phyloP scores from a whole-genome alignment of 2,797 vertebrate genomes.

The Oreochromis grahami region DNA sequence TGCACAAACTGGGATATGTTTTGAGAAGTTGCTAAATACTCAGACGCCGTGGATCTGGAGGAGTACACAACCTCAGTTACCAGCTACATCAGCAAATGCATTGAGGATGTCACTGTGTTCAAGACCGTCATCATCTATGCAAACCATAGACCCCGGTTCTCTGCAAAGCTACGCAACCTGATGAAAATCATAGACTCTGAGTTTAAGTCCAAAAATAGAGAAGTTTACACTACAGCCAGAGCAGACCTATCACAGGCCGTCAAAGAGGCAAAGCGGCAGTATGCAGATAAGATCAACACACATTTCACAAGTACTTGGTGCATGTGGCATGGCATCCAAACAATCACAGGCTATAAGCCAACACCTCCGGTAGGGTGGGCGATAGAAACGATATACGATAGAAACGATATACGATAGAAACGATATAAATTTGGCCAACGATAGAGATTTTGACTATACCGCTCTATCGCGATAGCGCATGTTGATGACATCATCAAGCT shows the following conservation, averaged over 20 bases:
- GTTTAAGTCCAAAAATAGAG: not conserved
- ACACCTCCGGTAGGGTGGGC: not conserved
- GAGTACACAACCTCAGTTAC: not conserved
- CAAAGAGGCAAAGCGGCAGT: not conserved
- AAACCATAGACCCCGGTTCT: not conserved
- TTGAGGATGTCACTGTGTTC: not conserved
- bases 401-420: too few species aligned
- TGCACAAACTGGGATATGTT: not conserved
- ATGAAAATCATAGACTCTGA: not conserved
- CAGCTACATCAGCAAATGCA: not conserved
- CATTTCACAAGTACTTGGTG: not conserved
- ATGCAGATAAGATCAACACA: not conserved
- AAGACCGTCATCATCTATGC: not conserved
- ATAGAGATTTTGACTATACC: rapidly evolving
- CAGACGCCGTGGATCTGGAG: not conserved
- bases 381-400: too few species aligned
- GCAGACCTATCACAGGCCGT: not conserved
- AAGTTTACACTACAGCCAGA: not conserved
- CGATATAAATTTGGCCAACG: rapidly evolving
- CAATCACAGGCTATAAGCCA: not conserved
- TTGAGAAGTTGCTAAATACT: not conserved
- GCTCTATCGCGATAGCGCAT: rapidly evolving
- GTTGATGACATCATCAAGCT: too few species aligned
- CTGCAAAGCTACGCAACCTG: too few species aligned
- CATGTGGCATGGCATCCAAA: not conserved